Evolutionary conservation across 2,888 invertebrate species (phyloP), one percentile per base, ranked within the genome.

Genomic region (Lysandra coridon): DNA sequence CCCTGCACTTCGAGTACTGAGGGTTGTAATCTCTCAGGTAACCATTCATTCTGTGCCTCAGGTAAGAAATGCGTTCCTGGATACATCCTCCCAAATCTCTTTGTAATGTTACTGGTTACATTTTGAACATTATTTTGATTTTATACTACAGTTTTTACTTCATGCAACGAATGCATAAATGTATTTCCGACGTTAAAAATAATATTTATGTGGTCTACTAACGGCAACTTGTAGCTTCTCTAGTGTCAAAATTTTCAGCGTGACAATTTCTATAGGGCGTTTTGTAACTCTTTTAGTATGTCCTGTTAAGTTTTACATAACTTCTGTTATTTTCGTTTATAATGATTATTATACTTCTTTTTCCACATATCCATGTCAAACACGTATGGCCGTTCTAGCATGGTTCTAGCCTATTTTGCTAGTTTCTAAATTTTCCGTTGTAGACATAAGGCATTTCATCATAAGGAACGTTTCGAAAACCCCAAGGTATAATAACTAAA

Each of bases 21-120:
- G 76, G 75, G 49, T 37, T 49, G 76, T 76, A 75, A 75, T 75
- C 53, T 75, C 74, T 12, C 74, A 75, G 74, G 74, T 75, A 75
- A 53, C 75, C 30, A 75, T 73, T 69, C 73, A 40, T 73, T 73
- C 53, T 4, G 30, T 75, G 17, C 53, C 53, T 33, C 76, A 76
- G 76, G 76, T 76, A 76, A 76, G 14, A 76, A 75, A 49, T 23
- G 44, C 14, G 73, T 75, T 75, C 44, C 44, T 49, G 44, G 44
- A 74, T 75, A 75, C 76, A 53, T 76, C 12, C 23, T 75, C 37
- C 4, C 14, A 17, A 37, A 69, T 33, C 14, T 69, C 2, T 69
- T 69, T 14, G 14, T 17, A 14, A 14, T 23, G 7, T n/a, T 62
- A 62, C 7, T 62, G 0, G 33, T 69, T 2, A 33, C 12, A 33